A percentile compares a stretch with the other conserved stretches of the same genome.
Evolutionary conservation across 2,888 invertebrate genomes (phyloP).

Genomic region (Andrena trimmerana): DNA sequence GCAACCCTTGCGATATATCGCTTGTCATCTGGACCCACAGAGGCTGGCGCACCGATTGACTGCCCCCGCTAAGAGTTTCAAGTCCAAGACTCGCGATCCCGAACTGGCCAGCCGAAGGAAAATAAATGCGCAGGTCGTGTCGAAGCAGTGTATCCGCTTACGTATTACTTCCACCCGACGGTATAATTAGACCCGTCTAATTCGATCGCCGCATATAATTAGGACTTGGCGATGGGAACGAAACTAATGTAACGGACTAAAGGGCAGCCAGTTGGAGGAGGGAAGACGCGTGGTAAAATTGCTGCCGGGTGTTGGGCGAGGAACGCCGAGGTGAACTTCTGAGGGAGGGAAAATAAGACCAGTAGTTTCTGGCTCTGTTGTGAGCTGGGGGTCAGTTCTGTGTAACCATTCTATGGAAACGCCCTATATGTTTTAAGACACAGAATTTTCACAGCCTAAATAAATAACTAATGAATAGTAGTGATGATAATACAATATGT

Average conservation of each 20-base stretch:
- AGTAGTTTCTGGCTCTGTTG: no score
- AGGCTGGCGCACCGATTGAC: no score
- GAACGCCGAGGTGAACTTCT: no score
- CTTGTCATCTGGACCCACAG: not conserved
- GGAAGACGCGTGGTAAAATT: slow-evolving; percentile 25
- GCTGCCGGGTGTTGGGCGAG: slow-evolving; percentile 1
- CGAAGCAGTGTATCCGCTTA: not conserved
- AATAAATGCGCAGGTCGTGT: not conserved
- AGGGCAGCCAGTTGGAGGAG: slow-evolving; percentile 39
- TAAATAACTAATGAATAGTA: no score
- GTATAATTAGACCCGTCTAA: slow-evolving; percentile 60
- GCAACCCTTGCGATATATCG: slow-evolving; percentile 32
- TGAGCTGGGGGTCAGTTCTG: no score
- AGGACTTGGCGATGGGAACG: slow-evolving; percentile 57
- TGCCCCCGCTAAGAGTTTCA: not conserved
- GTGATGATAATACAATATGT: no score
- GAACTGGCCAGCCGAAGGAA: not conserved
- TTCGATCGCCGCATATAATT: slow-evolving; percentile 58
- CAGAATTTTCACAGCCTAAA: no score
- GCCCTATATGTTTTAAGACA: no score
- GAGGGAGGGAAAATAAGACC: no score
- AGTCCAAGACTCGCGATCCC: not conserved
- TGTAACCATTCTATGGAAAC: no score
- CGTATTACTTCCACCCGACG: slow-evolving; percentile 41
- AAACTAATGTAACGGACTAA: slow-evolving; percentile 55